phyloP scores from a whole-genome alignment of 1,140 invertebrate genomes.

The Carposina sasakii region DNA sequence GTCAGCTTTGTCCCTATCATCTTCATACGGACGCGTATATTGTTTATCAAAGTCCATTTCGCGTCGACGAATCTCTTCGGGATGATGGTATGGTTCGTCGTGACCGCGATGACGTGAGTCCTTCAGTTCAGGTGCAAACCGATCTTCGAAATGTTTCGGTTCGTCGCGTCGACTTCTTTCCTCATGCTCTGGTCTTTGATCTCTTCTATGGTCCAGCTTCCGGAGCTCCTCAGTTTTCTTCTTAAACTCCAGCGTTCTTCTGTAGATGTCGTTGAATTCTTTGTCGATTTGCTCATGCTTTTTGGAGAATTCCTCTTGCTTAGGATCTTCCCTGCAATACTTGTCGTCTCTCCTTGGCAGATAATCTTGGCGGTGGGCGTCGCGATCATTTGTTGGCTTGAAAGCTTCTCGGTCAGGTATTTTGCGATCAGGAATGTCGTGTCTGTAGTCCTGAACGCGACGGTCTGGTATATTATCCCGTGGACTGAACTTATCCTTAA shows the following conservation, averaged over 20 bases:
- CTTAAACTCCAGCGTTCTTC: conserved; percentile 44
- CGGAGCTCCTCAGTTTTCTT: conserved; percentile 46
- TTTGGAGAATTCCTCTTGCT: conserved; percentile 28
- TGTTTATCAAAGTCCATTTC: no score
- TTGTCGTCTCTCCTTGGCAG: conserved; percentile 26
- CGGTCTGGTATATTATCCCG: conserved; percentile 24
- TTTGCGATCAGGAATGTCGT: conserved; percentile 2
- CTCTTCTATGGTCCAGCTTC: conserved; percentile 25
- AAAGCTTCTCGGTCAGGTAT: no score
- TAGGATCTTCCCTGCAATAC: conserved; percentile 21
- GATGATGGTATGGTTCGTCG: no score
- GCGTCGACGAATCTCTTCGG: no score
- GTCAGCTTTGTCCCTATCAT: no score
- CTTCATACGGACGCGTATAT: no score
- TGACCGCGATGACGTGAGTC: no score
- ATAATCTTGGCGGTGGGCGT: neutral
- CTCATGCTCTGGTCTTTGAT: conserved; percentile 15
- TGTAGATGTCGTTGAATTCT: conserved; percentile 57
- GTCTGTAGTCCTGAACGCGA: conserved; percentile 18
- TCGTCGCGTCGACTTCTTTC: neutral
- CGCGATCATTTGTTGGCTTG: no score
- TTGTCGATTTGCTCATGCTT: conserved; percentile 29
- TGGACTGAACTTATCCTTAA: conserved; percentile 12
- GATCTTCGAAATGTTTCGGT: no score
- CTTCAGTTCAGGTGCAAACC: no score